Base-by-base conservation (phyloP, 2,797 vertebrate species). In the Lemur catta region DNA sequence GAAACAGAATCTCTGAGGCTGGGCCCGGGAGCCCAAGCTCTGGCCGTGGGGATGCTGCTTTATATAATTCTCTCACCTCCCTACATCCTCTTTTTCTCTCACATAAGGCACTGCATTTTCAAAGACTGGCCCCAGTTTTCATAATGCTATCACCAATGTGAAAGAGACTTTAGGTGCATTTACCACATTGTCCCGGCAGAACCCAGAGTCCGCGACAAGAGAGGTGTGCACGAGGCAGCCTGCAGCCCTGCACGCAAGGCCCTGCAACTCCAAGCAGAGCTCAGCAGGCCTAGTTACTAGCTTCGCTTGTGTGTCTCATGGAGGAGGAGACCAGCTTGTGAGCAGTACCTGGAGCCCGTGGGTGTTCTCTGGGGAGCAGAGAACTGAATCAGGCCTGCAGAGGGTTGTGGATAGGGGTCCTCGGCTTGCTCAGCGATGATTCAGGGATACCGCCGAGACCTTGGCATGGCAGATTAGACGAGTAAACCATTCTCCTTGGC, bases 301-400 rank as follows among this genome's bases (percentile, higher is more conserved):
- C 65, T 65, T 4, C 86, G 84, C 96, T 97, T 97, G 15, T 96
- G 84, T n/a, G 5, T 67, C 10, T 35, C 0, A 0, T 41, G 75
- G 82, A 94, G 91, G 89, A 92, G 28, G 95, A 92, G 90, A 92
- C 97, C 52, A 33, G 55, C 89, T 76, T 89, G 20, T 81, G 93
- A 97, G 69, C 0, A 5, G 95, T 26, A 30, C 96, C 84, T 97
- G 93, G 5, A 1, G 81, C 93, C 91, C 6, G 80, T 89, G 92
- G 87, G 0, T 6, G 33, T 95, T 92, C 92, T 97, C 96, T 71
- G 96, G 96, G 35, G 94, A 97, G 63, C 75, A 46, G 43, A 46
- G 55, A 41, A 35, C 4, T 82, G 97, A 97, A 95, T 96, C n/a
- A 0, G 71, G 71, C 94, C 69, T 33, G 41, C 48, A 89, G 84